Percentiles rank a stretch among this genome's conserved stretches.
These are phyloP conservation scores for Crotalus helleri DNA, from an alignment of 2,113 vertebrate genomes.

Conservation along the genomic window DNA sequence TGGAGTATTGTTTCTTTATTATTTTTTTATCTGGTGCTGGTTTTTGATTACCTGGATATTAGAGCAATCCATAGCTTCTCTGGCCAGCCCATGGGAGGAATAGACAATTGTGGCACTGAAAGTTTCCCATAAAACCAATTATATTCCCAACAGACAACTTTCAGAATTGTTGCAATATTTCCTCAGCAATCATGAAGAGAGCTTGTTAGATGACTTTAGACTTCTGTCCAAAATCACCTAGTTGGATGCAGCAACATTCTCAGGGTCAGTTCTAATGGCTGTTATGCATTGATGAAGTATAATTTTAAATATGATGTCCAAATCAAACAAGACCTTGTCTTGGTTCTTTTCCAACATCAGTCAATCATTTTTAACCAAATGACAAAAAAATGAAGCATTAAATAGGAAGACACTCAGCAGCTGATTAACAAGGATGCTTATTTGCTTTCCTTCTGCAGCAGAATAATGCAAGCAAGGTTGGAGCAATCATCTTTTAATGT, in stretches of 20 bases:
- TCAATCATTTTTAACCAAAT: not conserved
- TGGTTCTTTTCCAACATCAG: not conserved
- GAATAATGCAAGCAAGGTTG: not conserved
- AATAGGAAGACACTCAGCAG: not conserved
- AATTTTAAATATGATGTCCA: conserved; percentile 33
- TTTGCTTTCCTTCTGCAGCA: not conserved
- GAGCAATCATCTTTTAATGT: not conserved
- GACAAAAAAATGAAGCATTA: not conserved
- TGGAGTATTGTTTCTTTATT: not conserved
- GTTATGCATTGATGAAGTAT: conserved; percentile 43
- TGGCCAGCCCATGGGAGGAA: conserved; percentile 38
- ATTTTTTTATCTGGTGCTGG: not conserved
- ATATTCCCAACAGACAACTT: conserved; percentile 22
- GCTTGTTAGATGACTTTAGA: conserved; percentile 21
- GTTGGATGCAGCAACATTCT: not conserved
- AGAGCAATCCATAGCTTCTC: conserved; percentile 28
- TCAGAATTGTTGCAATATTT: conserved; percentile 6
- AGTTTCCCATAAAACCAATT: conserved; percentile 37
- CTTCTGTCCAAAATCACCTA: not conserved
- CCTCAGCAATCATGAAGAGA: conserved; percentile 31
- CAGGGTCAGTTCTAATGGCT: conserved; percentile 42
- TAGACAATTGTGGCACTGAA: conserved; percentile 46
- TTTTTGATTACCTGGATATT: not conserved
- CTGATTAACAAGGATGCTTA: not conserved
- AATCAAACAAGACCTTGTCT: conserved; percentile 8